A percentile compares a stretch with the other conserved stretches of the same genome.
These are phyloP conservation scores for Ptychadena robeensis DNA, from an alignment of 2,797 vertebrate genomes.

Conservation along the genomic window DNA sequence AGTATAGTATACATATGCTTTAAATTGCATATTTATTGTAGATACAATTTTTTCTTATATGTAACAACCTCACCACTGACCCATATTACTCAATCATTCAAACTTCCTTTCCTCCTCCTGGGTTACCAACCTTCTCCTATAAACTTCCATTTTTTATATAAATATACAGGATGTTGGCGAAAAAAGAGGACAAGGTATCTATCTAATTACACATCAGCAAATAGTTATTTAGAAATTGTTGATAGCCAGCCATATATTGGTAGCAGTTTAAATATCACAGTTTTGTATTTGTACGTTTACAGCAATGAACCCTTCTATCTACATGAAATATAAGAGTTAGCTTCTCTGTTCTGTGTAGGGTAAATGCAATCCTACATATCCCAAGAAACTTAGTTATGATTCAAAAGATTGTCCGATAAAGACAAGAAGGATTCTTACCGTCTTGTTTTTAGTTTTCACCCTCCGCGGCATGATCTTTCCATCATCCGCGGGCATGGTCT, in stretches of 20 bases:
- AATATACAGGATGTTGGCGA: no score
- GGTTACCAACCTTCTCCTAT: no score
- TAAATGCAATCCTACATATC: background rate
- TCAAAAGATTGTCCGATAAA: background rate
- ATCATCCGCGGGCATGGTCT: conserved; percentile 60
- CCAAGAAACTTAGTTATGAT: background rate
- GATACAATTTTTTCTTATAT: no score
- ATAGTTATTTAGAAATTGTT: background rate
- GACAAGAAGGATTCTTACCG: conserved; percentile 42
- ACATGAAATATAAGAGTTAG: background rate
- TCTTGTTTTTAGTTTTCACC: conserved; percentile 8
- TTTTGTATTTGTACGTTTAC: background rate
- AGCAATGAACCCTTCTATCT: background rate
- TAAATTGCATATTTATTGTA: no score
- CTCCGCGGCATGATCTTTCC: conserved; percentile 61
- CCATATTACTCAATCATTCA: no score
- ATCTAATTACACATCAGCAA: background rate
- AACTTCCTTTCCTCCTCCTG: no score
- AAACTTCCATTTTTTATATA: no score
- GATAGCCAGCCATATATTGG: background rate
- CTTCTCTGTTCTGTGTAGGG: background rate
- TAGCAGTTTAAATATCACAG: background rate
- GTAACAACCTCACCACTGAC: no score
- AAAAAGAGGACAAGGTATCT: background rate
- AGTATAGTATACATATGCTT: no score